Evolutionary conservation across 1,140 invertebrate genomes (phyloP).

Genomic region (Wasmannia auropunctata): DNA sequence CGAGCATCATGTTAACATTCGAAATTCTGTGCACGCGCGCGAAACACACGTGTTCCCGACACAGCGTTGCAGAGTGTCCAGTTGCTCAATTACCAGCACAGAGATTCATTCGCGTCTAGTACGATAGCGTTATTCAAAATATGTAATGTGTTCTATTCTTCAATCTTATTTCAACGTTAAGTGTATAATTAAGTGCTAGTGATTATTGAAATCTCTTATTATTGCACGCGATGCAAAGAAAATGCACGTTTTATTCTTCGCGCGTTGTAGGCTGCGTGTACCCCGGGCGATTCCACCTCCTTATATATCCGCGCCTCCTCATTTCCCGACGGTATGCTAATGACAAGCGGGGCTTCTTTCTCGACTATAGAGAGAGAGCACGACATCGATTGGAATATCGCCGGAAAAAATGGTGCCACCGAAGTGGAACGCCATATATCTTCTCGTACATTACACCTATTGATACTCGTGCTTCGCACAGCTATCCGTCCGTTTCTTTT

Average conservation of each 20-base stretch:
- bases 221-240: slow-evolving; percentile 38
- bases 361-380: not conserved
- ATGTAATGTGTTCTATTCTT: slow-evolving; percentile 34
- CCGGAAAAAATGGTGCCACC: not conserved
- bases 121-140: slow-evolving; percentile 52
- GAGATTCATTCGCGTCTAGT: slow-evolving; percentile 41
- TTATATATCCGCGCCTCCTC: no score
- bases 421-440: slow-evolving; percentile 2
- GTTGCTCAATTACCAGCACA: not conserved
- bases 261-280: slow-evolving; percentile 24
- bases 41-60: not conserved
- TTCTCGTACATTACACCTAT: slow-evolving; percentile 17
- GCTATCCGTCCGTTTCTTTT: slow-evolving; percentile 1
- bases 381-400: not conserved
- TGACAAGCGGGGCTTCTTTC: not conserved
- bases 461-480: slow-evolving; percentile 32
- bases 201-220: slow-evolving; percentile 47
- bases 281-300: not conserved
- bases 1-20: not conserved
- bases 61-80: not conserved
- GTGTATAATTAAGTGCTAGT: slow-evolving; percentile 38
- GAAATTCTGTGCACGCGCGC: not conserved
- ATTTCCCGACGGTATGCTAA: slow-evolving; percentile 18
- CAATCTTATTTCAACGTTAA: slow-evolving; percentile 35
- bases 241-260: not conserved